phyloP scores from a whole-genome alignment of 2,888 invertebrate species.

The Scaptodrosophila latifasciaeformis region DNA sequence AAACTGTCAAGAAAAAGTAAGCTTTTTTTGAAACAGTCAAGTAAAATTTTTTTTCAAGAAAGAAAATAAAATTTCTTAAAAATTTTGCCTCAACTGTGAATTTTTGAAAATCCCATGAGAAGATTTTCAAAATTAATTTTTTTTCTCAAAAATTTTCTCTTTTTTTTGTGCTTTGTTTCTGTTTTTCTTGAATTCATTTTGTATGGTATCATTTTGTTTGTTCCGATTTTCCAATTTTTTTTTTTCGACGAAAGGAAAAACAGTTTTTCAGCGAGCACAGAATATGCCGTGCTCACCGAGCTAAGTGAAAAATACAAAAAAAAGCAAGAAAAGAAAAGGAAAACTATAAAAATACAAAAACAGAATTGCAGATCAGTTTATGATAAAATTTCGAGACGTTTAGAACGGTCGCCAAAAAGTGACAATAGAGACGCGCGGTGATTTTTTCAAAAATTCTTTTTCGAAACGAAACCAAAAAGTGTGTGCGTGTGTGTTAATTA shows the following conservation, averaged over 20 bases:
- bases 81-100: no score
- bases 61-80: no score
- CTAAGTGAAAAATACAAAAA: constrained; percentile 14
- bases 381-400: constrained; percentile 72
- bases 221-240: constrained; percentile 2
- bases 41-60: no score
- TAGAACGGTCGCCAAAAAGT: constrained; percentile 60
- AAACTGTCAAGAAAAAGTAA: no score
- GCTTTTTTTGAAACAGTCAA: no score
- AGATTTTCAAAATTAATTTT: no score
- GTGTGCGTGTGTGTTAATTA: constrained; percentile 7
- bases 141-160: no score
- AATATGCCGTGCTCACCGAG: constrained; percentile 25
- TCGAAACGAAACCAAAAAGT: background rate
- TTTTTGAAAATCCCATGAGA: no score
- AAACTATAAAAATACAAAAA: constrained; percentile 36
- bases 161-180: constrained; percentile 15
- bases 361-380: constrained; percentile 67
- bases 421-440: background rate
- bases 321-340: no score
- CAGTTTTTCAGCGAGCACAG: constrained; percentile 38
- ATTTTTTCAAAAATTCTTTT: constrained; percentile 16
- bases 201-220: constrained; percentile 2
- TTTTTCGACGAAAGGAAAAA: constrained; percentile 30
- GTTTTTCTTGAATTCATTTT: no score